phyloP scores from a whole-genome alignment of 1,140 invertebrate species.

The Lethrus apterus region DNA sequence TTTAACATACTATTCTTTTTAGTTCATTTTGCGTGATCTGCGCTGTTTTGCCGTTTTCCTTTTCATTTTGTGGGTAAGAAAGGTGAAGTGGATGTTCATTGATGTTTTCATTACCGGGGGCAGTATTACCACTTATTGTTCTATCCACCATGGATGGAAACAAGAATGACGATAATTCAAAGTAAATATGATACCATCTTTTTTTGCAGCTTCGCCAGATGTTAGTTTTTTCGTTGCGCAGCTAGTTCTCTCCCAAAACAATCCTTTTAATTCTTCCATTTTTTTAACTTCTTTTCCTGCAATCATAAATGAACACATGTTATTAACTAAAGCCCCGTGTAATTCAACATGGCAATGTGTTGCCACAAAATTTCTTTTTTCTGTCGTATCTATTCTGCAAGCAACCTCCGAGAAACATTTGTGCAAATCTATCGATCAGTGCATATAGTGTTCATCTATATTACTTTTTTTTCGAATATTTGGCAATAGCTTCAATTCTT shows the following conservation, averaged over 20 bases:
- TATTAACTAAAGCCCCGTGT: neutral
- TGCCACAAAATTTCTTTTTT: neutral
- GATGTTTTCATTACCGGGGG: too few relatives aligned
- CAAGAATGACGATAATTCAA: neutral
- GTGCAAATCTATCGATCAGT: too few relatives aligned
- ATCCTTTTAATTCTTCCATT: constrained; percentile 1
- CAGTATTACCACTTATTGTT: neutral
- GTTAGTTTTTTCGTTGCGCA: neutral
- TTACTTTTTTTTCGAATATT: constrained; percentile 10
- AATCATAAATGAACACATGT: constrained; percentile 1
- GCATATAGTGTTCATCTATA: too few relatives aligned
- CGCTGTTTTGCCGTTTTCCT: too few relatives aligned
- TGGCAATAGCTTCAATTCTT: constrained; percentile 9
- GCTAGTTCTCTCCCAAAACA: neutral
- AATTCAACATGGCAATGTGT: neutral
- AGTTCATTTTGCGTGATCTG: too few relatives aligned
- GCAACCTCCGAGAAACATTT: neutral
- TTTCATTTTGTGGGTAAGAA: too few relatives aligned
- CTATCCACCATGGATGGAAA: neutral
- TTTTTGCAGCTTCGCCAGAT: constrained; percentile 3
- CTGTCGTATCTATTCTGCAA: neutral
- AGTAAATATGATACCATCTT: constrained; percentile 6
- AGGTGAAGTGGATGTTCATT: too few relatives aligned
- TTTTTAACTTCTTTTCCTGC: constrained; percentile 2
- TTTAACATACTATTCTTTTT: too few relatives aligned